Percentiles rank a stretch among this genome's conserved stretches.
Evolutionary conservation across 2,888 invertebrate species (phyloP).

Genomic region (Oscheius myriophilus): DNA sequence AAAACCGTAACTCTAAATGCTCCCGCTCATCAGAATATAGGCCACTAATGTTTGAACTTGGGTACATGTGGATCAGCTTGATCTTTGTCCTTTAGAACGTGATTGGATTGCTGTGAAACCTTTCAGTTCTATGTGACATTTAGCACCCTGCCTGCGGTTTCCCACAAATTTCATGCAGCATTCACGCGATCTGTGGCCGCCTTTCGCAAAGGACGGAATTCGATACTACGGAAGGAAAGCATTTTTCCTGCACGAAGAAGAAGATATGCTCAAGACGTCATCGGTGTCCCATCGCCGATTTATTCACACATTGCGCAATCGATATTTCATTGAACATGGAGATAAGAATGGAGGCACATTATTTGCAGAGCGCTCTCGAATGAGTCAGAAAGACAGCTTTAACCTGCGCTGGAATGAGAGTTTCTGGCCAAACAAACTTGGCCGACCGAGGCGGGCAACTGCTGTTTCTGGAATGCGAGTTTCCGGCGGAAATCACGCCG

Average conservation of each 20-base stretch:
- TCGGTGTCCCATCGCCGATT: background rate
- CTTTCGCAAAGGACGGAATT: slow-evolving; percentile 8
- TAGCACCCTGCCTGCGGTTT: too few species aligned
- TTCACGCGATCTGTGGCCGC: too few species aligned
- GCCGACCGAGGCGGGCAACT: background rate
- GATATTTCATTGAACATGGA: slow-evolving; percentile 23
- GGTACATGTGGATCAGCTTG: too few species aligned
- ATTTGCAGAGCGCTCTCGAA: slow-evolving; percentile 29
- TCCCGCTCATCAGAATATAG: too few species aligned
- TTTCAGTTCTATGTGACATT: too few species aligned
- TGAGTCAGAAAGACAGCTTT: slow-evolving; percentile 26
- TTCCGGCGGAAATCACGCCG: too few species aligned
- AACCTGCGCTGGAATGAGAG: slow-evolving; percentile 27
- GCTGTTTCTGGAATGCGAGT: too few species aligned
- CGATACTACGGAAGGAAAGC: slow-evolving; percentile 25
- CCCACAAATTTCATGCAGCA: too few species aligned
- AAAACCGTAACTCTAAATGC: too few species aligned
- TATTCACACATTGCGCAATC: slow-evolving; percentile 5
- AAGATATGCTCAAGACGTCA: background rate
- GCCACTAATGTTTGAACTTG: too few species aligned
- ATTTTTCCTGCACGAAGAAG: slow-evolving; percentile 5
- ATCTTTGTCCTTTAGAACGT: too few species aligned
- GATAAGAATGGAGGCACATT: slow-evolving; percentile 29
- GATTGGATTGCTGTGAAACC: too few species aligned
- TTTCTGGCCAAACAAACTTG: slow-evolving; percentile 25